These are phyloP conservation scores for Ochropleura leucogaster DNA, from an alignment of 2,888 invertebrate genomes.

Conservation along the genomic window DNA sequence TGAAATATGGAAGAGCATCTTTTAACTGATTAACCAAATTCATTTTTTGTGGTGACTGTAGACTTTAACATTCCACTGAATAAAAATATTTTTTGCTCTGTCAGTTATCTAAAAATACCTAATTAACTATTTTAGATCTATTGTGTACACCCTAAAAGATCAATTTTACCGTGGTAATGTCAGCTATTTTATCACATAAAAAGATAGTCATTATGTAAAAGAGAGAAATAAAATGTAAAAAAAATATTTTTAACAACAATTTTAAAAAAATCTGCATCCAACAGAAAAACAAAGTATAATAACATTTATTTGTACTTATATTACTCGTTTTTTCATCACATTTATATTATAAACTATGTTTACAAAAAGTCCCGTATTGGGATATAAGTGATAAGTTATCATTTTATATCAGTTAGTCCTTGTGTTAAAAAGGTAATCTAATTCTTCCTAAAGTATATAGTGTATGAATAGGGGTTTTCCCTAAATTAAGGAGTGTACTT, in stretches of 20 bases:
- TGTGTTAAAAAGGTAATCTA: constrained; percentile 24
- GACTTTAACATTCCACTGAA: neutral
- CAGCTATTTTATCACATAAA: neutral
- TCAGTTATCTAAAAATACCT: neutral
- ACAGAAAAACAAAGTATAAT: neutral
- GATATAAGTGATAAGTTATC: constrained; percentile 34
- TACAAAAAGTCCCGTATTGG: constrained; percentile 33
- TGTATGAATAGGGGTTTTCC: constrained; percentile 38
- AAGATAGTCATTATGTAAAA: neutral
- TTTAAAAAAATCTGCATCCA: neutral
- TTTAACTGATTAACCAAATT: constrained; percentile 35
- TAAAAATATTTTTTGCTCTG: neutral
- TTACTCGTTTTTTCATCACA: neutral
- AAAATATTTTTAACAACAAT: neutral
- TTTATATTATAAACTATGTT: neutral
- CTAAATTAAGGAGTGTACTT: constrained; percentile 27
- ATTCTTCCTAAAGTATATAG: constrained; percentile 3
- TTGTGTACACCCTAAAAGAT: neutral
- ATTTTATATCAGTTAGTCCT: constrained; percentile 38
- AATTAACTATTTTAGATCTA: neutral
- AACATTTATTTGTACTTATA: neutral
- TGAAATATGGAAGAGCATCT: neutral
- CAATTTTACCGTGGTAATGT: neutral
- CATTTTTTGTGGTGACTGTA: neutral
- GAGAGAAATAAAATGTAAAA: neutral